phyloP scores from a whole-genome alignment of 2,888 invertebrate genomes.

The Drosophila gaucha region DNA sequence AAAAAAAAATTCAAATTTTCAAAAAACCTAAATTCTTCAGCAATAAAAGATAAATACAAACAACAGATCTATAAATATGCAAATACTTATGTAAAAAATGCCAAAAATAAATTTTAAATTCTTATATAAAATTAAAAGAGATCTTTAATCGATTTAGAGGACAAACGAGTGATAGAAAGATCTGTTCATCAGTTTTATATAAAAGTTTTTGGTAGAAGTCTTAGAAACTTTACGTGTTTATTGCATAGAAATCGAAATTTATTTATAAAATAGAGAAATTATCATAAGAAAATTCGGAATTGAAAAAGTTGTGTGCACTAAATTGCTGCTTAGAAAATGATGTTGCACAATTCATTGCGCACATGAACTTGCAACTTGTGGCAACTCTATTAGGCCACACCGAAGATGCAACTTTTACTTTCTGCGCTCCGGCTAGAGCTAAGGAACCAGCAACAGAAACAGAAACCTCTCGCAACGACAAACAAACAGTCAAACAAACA shows the following conservation, averaged over 20 bases:
- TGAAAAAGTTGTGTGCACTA: not conserved
- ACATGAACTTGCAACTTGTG: constrained; percentile 18
- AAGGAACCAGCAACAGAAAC: constrained; percentile 18
- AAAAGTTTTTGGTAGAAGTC: not conserved
- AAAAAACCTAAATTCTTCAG: not conserved
- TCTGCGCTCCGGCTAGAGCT: constrained; percentile 37
- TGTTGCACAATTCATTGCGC: constrained; percentile 4
- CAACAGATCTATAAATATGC: not conserved
- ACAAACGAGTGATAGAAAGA: not conserved
- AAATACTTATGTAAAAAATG: not conserved
- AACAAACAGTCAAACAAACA: constrained; percentile 47
- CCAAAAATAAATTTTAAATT: not conserved
- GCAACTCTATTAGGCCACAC: constrained; percentile 46
- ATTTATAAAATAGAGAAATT: too few relatives aligned
- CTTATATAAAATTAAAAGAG: too few relatives aligned
- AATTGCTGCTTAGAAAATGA: constrained; percentile 4
- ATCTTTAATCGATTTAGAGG: not conserved
- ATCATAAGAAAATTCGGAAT: not conserved
- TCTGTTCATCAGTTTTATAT: too few relatives aligned
- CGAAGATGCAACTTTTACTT: constrained; percentile 66
- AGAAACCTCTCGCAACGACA: constrained; percentile 39
- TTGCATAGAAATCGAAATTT: not conserved
- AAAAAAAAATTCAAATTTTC: not conserved
- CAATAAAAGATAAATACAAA: constrained; percentile 2
- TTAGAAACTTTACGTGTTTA: not conserved